These are phyloP conservation scores for Trididemnum clinides DNA, from an alignment of 23 tunicate species.

Conservation along the genomic window DNA sequence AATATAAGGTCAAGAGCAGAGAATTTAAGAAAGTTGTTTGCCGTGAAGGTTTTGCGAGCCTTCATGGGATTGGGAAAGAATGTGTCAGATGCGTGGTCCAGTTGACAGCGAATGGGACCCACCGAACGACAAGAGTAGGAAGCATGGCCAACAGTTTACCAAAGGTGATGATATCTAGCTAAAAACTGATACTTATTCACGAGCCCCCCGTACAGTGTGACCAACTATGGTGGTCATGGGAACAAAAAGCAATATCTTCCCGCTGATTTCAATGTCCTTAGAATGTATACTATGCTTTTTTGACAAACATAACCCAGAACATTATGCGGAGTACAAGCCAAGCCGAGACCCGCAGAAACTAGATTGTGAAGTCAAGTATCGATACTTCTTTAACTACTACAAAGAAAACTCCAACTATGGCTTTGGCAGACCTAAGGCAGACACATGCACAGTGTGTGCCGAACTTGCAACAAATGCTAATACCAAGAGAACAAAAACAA, in stretches of 20 bases:
- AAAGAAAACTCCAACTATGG: neutral
- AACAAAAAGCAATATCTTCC: neutral
- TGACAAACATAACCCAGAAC: neutral
- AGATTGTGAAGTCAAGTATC: neutral
- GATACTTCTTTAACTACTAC: neutral
- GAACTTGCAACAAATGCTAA: neutral
- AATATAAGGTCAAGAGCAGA: no score
- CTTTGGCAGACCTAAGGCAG: neutral
- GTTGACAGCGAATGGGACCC: constrained; percentile 9
- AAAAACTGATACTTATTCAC: constrained; percentile 1
- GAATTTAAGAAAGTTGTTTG: constrained; percentile 16
- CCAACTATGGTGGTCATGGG: constrained; percentile 5
- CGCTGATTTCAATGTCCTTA: neutral
- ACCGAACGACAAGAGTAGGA: constrained; percentile 3
- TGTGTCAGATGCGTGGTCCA: neutral
- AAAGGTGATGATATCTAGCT: constrained; percentile 14
- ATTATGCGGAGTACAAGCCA: neutral
- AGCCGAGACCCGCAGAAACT: neutral
- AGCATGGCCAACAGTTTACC: constrained; percentile 6
- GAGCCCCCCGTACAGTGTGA: constrained; percentile 11
- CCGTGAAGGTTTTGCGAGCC: constrained; percentile 8
- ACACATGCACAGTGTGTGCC: neutral
- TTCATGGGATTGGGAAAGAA: constrained; percentile 5
- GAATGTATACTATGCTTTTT: neutral
- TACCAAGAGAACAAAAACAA: neutral